Percentiles rank a stretch among this genome's conserved stretches.
phyloP scores from a whole-genome alignment of 2,888 invertebrate species.

The Cephus pulcher region DNA sequence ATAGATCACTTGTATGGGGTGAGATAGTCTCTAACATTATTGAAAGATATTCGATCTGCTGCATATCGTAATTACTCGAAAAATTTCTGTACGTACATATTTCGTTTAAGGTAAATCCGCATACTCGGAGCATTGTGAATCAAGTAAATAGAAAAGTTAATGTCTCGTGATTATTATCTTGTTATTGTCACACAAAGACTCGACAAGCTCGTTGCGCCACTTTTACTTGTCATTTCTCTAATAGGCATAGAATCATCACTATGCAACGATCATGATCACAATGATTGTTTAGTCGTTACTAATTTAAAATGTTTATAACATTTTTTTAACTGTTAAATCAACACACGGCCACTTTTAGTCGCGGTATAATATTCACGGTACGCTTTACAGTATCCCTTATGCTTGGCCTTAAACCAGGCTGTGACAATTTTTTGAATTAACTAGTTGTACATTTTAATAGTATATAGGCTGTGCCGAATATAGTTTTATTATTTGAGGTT shows the following conservation, averaged over 20 bases:
- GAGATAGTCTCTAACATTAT: neutral
- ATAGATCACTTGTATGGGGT: neutral
- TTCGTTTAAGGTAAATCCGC: neutral
- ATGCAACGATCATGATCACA: neutral
- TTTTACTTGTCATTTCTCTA: neutral
- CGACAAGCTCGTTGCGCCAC: neutral
- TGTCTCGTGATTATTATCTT: neutral
- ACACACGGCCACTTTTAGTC: neutral
- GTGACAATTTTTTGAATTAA: slow-evolving; percentile 6
- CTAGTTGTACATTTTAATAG: neutral
- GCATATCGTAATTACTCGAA: neutral
- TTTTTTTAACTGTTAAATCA: neutral
- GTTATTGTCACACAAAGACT: neutral
- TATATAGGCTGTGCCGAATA: slow-evolving; percentile 10
- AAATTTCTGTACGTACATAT: neutral
- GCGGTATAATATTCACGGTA: neutral
- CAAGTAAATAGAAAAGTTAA: neutral
- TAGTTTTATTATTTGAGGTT: slow-evolving; percentile 5
- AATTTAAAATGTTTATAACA: neutral
- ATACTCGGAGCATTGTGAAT: neutral
- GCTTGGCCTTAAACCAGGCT: slow-evolving; percentile 10
- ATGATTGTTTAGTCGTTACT: neutral
- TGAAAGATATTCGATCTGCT: neutral
- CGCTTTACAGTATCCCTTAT: slow-evolving; percentile 6
- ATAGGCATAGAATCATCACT: neutral